phyloP scores from a whole-genome alignment of 2,113 vertebrate genomes.

The Pseudopodoces humilis region DNA sequence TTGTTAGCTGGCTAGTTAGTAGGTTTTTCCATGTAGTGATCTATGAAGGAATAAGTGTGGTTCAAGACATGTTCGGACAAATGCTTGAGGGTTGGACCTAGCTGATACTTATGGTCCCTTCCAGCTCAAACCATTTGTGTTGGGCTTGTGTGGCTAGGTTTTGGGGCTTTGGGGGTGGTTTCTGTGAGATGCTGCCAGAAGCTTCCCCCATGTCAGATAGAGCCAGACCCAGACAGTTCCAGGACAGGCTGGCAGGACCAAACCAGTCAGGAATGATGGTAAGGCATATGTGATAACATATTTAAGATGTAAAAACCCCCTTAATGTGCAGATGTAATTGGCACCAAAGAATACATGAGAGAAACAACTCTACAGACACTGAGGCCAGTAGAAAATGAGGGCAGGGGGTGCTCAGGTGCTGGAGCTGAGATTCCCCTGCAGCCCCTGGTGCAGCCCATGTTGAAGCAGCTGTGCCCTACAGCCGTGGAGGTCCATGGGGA shows the following conservation, averaged over 20 bases:
- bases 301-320: background rate
- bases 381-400: background rate
- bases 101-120: background rate
- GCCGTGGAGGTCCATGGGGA: background rate
- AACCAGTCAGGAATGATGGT: background rate
- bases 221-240: background rate
- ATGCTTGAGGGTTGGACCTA: background rate
- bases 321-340: background rate
- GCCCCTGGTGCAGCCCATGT: background rate
- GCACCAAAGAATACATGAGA: background rate
- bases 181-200: background rate
- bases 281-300: background rate
- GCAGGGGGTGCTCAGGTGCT: accelerated
- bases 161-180: background rate
- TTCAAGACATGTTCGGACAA: background rate
- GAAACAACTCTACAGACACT: background rate
- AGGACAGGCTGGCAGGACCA: background rate
- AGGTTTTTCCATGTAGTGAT: background rate
- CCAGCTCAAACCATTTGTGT: background rate
- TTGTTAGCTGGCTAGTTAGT: background rate
- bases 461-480: background rate
- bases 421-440: background rate
- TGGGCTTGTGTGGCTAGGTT: background rate
- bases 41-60: background rate
- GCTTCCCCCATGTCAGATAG: background rate